Conservation (phyloP, 30 jellyfish, hydroid and myxozoan genomes). For the Rhopilema esculentum region DNA sequence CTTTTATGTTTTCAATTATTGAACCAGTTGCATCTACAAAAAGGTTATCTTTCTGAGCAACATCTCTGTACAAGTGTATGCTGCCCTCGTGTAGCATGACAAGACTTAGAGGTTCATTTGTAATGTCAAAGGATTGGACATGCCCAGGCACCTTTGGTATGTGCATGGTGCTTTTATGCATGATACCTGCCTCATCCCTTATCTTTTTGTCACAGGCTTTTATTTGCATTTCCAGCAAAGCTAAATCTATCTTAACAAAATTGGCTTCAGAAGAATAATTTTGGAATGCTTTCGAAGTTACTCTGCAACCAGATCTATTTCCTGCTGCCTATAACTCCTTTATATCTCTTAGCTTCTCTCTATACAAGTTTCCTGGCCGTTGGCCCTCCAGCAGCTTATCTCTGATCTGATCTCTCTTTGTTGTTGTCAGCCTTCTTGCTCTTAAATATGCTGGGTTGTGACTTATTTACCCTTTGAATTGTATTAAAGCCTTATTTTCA, state of each 20-base stretch:
- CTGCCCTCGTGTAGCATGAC: background rate
- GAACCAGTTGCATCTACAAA: background rate
- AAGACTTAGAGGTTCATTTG: background rate
- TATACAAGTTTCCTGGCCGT: background rate
- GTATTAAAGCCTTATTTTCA: background rate
- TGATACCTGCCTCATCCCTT: background rate
- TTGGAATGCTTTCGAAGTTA: slow-evolving; percentile 6
- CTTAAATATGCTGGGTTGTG: background rate
- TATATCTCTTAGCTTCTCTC: slow-evolving; percentile 1
- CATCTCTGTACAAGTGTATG: background rate
- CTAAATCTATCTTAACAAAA: background rate
- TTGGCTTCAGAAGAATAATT: background rate
- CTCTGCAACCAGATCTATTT: slow-evolving; percentile 6
- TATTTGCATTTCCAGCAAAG: background rate
- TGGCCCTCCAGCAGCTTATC: background rate
- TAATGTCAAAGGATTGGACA: background rate
- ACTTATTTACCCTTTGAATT: background rate
- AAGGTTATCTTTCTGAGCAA: background rate
- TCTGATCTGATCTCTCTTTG: background rate
- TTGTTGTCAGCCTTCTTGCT: background rate
- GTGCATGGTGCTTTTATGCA: background rate
- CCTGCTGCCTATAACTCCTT: background rate
- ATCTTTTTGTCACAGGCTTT: background rate
- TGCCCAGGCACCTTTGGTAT: background rate
- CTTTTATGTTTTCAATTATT: background rate